Evolutionary conservation across 1,140 invertebrate species (phyloP).

Genomic region (Drosophila bocqueti): DNA sequence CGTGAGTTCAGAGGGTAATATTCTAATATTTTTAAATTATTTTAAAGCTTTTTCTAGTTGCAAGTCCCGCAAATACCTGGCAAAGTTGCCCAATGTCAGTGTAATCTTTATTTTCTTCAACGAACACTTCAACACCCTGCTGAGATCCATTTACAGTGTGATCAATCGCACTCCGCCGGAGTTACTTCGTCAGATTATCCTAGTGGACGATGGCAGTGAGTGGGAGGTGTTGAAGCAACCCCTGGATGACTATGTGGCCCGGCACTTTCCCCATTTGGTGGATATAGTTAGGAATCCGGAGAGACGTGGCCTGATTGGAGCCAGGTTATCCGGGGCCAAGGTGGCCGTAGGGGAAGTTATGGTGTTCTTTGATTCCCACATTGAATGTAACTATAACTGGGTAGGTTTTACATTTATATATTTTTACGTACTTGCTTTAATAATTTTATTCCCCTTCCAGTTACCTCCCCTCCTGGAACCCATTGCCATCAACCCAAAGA

Average conservation of each 20-base stretch:
- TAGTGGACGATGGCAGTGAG: conserved; percentile 96
- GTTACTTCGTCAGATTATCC: conserved; percentile 94
- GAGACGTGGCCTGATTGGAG: conserved; percentile 94
- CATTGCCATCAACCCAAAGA: conserved; percentile 90
- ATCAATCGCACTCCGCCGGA: conserved; percentile 92
- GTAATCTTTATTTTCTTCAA: conserved; percentile 97
- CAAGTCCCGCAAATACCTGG: conserved; percentile 90
- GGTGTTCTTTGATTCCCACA: conserved; percentile 97
- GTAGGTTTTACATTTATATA: conserved; percentile 19
- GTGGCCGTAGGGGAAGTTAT: conserved; percentile 93
- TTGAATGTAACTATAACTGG: conserved; percentile 95
- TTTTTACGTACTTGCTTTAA: not conserved
- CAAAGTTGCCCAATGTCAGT: conserved; percentile 91
- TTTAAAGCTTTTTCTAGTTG: conserved; percentile 87
- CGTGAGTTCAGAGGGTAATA: conserved; percentile 84
- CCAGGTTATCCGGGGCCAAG: conserved; percentile 94
- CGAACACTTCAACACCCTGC: conserved; percentile 94
- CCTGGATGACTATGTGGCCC: conserved; percentile 90
- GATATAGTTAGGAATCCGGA: conserved; percentile 90
- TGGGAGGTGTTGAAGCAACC: conserved; percentile 89
- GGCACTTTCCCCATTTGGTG: conserved; percentile 90
- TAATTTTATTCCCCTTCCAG: conserved; percentile 4
- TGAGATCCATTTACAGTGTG: conserved; percentile 93
- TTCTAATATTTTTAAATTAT: conserved; percentile 85
- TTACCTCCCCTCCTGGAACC: conserved; percentile 91